A percentile compares a stretch with the other conserved stretches of the same genome.
phyloP scores from a whole-genome alignment of 2,797 vertebrate species.

The Tiaroga cobitis region DNA sequence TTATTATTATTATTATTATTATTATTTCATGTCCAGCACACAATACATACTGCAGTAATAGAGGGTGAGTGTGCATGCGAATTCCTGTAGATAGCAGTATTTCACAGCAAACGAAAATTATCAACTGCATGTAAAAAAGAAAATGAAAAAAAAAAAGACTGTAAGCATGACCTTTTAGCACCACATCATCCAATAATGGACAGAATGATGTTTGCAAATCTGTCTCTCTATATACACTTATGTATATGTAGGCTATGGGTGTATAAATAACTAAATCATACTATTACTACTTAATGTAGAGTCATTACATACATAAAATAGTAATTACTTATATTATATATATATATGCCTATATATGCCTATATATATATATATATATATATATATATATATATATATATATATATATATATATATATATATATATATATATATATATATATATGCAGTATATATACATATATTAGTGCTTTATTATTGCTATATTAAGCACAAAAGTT shows the following conservation, averaged over 20 bases:
- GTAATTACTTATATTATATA: neutral
- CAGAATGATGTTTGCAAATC: neutral
- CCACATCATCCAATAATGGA: neutral
- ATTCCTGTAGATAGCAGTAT: neutral
- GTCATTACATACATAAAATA: neutral
- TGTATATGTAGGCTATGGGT: neutral
- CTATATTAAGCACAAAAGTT: no score
- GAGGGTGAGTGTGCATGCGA: neutral
- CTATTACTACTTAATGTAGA: no score
- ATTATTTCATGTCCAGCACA: neutral
- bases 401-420: no score
- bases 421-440: no score
- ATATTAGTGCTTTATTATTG: no score
- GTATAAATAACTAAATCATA: neutral
- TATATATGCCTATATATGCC: fast-evolving
- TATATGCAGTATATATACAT: no score
- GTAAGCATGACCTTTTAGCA: neutral
- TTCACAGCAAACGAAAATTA: neutral
- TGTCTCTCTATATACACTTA: neutral
- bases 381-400: no score
- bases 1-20: no score
- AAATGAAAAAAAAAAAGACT: neutral
- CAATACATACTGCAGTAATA: neutral
- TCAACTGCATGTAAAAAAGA: neutral
- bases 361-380: no score